Base-by-base conservation (phyloP, 2,113 vertebrate species). In the Geococcyx californianus region DNA sequence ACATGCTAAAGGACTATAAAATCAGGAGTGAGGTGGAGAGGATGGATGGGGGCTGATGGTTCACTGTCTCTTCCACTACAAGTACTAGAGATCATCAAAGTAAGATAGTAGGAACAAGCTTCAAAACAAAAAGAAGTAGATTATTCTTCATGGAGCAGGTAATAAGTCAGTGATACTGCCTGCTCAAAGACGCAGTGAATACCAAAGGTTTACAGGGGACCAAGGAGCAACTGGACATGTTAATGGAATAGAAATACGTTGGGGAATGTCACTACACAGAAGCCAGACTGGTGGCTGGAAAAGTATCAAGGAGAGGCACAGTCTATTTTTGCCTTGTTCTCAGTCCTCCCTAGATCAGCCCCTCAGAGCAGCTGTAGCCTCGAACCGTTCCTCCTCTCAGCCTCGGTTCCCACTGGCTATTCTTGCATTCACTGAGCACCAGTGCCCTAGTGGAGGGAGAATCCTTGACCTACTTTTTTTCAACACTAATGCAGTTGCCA, bases 31-130 rank as follows among this genome's bases (percentile, higher is more conserved):
- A 88, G 44, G 64, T 84, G 64, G 33, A 92, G 40, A 95, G 76
- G 66, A 92, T 92, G 80, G 80, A 93, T 95, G 81, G 31, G 24
- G 36, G 56, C 38, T 84, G 89, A 78, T 84, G 81, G 72, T 56
- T 97, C 83, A 52, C 59, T 87, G 64, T 94, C 83, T 92, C 52
- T 96, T 92, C 76, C 16, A 56, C 89, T 91, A n/a, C 60, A 90
- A 87, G 77, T 90, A 49, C 83, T 29, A 55, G 52, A 60, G 34
- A 75, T 84, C 76, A 60, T 87, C 86, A 81, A 84, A 84, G 60
- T 67, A 80, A 93, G 80, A 68, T 23, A 81, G 88, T 25, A 67
- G 62, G 34, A 92, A 56, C 44, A 84, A 81, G 19, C 34, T 92
- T 95, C 80, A 52, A 74, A 94, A 84, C 59, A 74, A 84, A 73